Conservation (phyloP, 2,888 invertebrate species). For the Eulithis prunata region DNA sequence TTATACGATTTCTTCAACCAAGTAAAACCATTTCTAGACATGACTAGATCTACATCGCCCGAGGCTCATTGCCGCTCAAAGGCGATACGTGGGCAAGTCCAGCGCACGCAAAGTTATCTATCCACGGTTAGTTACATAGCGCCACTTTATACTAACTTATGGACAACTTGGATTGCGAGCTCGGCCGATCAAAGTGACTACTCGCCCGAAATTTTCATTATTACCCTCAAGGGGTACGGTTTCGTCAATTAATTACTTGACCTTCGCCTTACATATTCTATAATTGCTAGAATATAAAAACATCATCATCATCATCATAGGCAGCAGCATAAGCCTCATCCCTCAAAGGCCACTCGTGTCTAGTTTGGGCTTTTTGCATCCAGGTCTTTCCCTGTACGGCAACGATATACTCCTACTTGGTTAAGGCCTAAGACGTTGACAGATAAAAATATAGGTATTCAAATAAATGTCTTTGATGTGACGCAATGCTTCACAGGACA, state of each 20-base stretch:
- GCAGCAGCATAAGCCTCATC: too few relatives aligned
- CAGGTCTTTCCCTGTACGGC: too few relatives aligned
- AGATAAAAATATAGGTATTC: too few relatives aligned
- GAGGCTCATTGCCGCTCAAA: constrained; percentile 61
- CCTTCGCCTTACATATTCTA: not conserved
- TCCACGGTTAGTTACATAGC: constrained; percentile 50
- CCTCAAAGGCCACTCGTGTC: too few relatives aligned
- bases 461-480: too few relatives aligned
- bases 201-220: constrained; percentile 28
- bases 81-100: constrained; percentile 62
- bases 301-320: too few relatives aligned
- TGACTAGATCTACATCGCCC: constrained; percentile 48
- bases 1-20: too few relatives aligned
- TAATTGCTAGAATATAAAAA: too few relatives aligned
- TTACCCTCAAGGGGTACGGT: not conserved
- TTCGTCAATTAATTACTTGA: constrained; percentile 5
- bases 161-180: constrained; percentile 35
- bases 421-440: too few relatives aligned
- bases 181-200: constrained; percentile 39
- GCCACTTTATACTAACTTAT: constrained; percentile 45
- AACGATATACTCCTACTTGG: too few relatives aligned
- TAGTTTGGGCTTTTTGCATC: too few relatives aligned
- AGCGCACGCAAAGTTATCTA: constrained; percentile 48
- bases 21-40: constrained; percentile 10
- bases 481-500: too few relatives aligned